Evolutionary conservation across 2,797 vertebrate genomes (phyloP).

Genomic region (Syngnathus rostellatus): DNA sequence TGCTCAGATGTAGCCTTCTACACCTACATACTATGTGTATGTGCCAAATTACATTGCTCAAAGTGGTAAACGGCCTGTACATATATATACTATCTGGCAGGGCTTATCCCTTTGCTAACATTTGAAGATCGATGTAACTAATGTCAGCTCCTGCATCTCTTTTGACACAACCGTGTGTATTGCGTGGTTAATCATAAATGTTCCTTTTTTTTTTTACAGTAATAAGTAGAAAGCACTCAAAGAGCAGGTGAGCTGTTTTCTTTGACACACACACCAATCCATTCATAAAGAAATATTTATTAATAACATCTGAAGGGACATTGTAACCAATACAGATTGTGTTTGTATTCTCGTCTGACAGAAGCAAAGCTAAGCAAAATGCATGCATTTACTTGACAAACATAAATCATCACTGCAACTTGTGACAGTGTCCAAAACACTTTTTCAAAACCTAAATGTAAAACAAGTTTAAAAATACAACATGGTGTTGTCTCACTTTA

Average conservation of each 20-base stretch:
- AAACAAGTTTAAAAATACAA: slow-evolving; percentile 16
- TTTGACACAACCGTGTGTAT: not conserved
- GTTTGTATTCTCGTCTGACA: slow-evolving; percentile 47
- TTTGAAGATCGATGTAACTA: not conserved
- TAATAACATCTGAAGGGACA: slow-evolving; percentile 48
- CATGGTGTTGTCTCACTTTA: slow-evolving; percentile 24
- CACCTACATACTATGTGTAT: too few species aligned
- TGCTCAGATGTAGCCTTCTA: too few species aligned
- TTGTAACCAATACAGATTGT: slow-evolving; percentile 34
- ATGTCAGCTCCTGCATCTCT: not conserved
- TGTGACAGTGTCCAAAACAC: slow-evolving; percentile 34
- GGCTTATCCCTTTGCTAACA: not conserved
- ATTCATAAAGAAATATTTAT: slow-evolving; percentile 59
- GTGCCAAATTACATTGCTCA: too few species aligned
- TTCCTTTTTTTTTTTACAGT: slow-evolving; percentile 20
- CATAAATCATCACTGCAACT: slow-evolving; percentile 18
- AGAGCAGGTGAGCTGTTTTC: slow-evolving; percentile 14
- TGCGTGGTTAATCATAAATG: slow-evolving; percentile 14
- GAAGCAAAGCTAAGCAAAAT: slow-evolving; percentile 27
- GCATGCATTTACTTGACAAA: slow-evolving; percentile 53
- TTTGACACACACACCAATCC: slow-evolving; percentile 9
- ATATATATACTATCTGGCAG: too few species aligned
- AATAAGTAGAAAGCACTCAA: slow-evolving; percentile 10
- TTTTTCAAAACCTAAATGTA: slow-evolving; percentile 23
- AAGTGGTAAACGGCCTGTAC: too few species aligned